These are phyloP conservation scores for Scrobipalpa costella DNA, from an alignment of 2,888 invertebrate genomes.

Conservation along the genomic window DNA sequence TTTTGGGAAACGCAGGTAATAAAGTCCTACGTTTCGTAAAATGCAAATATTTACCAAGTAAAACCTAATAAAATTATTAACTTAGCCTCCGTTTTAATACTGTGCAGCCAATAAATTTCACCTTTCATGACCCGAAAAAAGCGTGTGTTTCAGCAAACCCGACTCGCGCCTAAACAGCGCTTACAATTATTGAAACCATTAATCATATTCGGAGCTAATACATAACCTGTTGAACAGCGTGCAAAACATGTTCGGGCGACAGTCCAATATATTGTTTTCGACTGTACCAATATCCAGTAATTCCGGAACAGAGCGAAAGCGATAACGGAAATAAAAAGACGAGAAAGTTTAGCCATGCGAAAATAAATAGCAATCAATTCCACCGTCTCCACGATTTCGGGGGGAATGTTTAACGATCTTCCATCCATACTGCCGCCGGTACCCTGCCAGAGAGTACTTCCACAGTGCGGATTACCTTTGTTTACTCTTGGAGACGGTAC, in stretches of 20 bases:
- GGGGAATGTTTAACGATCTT: conserved; percentile 30
- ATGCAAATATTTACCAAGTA: background rate
- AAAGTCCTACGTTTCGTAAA: background rate
- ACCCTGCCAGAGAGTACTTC: conserved; percentile 34
- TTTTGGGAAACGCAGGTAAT: background rate
- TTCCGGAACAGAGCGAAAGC: conserved; percentile 13
- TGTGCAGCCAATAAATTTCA: background rate
- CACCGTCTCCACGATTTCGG: conserved; percentile 24
- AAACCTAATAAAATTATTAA: background rate
- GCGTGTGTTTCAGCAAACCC: conserved; percentile 6
- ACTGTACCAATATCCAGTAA: conserved; percentile 25
- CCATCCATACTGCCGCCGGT: conserved; percentile 33
- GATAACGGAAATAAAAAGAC: conserved; percentile 25
- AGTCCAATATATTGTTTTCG: conserved; percentile 25
- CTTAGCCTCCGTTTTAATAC: too few relatives aligned
- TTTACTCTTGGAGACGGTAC: conserved; percentile 67
- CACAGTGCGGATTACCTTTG: conserved; percentile 58
- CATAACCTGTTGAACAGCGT: conserved; percentile 24
- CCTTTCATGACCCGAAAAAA: background rate
- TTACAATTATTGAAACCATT: conserved; percentile 21
- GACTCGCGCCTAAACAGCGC: conserved; percentile 11
- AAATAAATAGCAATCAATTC: conserved; percentile 31
- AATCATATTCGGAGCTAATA: conserved; percentile 23
- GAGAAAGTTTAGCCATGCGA: conserved; percentile 27
- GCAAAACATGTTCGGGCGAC: conserved; percentile 25